Evolutionary conservation across 1,140 invertebrate genomes (phyloP).

Genomic region (Drosophila pachea): DNA sequence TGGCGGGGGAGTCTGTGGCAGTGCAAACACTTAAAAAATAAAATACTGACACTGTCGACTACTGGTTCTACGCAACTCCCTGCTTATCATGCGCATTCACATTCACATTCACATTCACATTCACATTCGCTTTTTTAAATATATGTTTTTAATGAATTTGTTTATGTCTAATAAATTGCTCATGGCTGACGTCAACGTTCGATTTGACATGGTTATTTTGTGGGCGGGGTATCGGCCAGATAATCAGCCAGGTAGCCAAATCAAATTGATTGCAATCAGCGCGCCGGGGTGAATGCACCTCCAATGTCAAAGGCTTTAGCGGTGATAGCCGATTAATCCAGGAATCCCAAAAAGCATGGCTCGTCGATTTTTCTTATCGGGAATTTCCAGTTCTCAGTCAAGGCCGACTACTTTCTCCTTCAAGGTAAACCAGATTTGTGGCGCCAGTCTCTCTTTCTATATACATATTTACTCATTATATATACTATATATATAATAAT

Average conservation of each 20-base stretch:
- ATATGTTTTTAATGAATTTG: slow-evolving; percentile 35
- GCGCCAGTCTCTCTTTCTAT: slow-evolving; percentile 44
- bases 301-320: slow-evolving; percentile 9
- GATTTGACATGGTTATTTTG: slow-evolving; percentile 1
- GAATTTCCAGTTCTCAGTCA: slow-evolving; percentile 41
- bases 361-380: slow-evolving; percentile 43
- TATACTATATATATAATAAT: slow-evolving; percentile 22
- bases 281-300: slow-evolving; percentile 55
- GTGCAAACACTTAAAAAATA: background rate
- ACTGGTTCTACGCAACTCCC: slow-evolving; percentile 60
- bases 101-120: slow-evolving; percentile 11
- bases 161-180: slow-evolving; percentile 26
- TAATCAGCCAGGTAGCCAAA: background rate
- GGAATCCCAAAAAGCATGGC: background rate
- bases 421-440: slow-evolving; percentile 72
- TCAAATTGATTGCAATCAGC: slow-evolving; percentile 20
- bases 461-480: too few species aligned
- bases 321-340: background rate
- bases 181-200: slow-evolving; percentile 37
- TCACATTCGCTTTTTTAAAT: slow-evolving; percentile 9
- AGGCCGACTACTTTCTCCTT: slow-evolving; percentile 69
- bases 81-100: slow-evolving; percentile 2
- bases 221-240: slow-evolving; percentile 10
- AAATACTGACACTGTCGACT: slow-evolving; percentile 24
- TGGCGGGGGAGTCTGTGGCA: too few species aligned